Evolutionary conservation across 2,888 invertebrate genomes (phyloP).

Genomic region (Luperina testacea): DNA sequence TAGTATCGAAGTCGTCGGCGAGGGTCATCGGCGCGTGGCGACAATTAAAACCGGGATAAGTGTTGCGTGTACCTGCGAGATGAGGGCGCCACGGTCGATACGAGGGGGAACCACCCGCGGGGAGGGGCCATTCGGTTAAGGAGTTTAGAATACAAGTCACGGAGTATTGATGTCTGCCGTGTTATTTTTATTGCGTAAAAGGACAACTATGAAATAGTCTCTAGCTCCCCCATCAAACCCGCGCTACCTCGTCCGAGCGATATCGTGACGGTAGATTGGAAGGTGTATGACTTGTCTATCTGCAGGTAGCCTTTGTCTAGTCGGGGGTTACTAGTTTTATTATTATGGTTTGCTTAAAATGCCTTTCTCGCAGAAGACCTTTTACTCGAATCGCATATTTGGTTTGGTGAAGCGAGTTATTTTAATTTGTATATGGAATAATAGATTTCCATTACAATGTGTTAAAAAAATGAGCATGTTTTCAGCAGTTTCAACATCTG

Average conservation of each 20-base stretch:
- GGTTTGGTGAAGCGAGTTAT: background rate
- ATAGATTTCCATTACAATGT: constrained; percentile 47
- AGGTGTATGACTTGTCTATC: constrained; percentile 40
- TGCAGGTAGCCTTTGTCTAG: constrained; percentile 49
- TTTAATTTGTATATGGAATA: constrained; percentile 43
- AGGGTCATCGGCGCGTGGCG: constrained; percentile 88
- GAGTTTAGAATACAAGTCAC: constrained; percentile 88
- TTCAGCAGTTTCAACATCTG: constrained; percentile 75
- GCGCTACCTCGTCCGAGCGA: constrained; percentile 18
- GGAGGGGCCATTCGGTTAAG: constrained; percentile 83
- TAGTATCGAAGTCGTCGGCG: constrained; percentile 72
- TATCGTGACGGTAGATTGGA: constrained; percentile 36
- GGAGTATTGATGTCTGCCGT: constrained; percentile 83
- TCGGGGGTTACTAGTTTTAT: constrained; percentile 9
- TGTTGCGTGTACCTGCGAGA: constrained; percentile 89
- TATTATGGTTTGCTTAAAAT: constrained; percentile 16
- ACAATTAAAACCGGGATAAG: constrained; percentile 90
- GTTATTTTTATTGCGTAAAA: constrained; percentile 70
- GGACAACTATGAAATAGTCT: constrained; percentile 62
- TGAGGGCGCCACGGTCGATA: constrained; percentile 89
- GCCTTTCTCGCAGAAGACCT: constrained; percentile 2
- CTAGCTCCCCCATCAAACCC: constrained; percentile 57
- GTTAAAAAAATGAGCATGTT: constrained; percentile 61
- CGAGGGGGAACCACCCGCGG: constrained; percentile 75
- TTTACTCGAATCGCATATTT: constrained; percentile 1